These are phyloP conservation scores for Phoxinus phoxinus DNA, from an alignment of 2,113 vertebrate species.

Conservation along the genomic window DNA sequence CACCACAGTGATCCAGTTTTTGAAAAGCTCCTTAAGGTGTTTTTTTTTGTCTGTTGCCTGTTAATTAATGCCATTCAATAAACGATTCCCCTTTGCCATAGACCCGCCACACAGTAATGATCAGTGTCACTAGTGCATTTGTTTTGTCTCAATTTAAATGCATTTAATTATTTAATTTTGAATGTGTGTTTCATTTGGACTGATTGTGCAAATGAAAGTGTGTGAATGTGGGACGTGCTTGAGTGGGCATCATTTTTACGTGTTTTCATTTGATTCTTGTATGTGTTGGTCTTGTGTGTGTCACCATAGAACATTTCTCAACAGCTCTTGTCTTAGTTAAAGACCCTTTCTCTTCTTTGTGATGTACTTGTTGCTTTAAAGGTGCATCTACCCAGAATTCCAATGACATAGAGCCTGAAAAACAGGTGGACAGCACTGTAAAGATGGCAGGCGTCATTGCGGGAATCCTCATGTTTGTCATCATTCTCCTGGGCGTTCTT, in stretches of 20 bases:
- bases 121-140: slow-evolving; percentile 33
- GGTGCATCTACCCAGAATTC: slow-evolving; percentile 96
- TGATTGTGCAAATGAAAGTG: slow-evolving; percentile 28
- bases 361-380: slow-evolving; percentile 68
- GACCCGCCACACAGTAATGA: slow-evolving; percentile 33
- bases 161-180: slow-evolving; percentile 13
- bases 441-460: slow-evolving; percentile 96
- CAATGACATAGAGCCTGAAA: slow-evolving; percentile 93
- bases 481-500: slow-evolving; percentile 92
- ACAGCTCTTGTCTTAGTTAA: slow-evolving; percentile 54
- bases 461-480: slow-evolving; percentile 95
- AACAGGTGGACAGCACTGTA: slow-evolving; percentile 93
- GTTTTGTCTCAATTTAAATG: slow-evolving; percentile 24
- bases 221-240: slow-evolving; percentile 17
- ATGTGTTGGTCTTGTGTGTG: slow-evolving; percentile 42
- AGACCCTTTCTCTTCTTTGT: slow-evolving; percentile 55
- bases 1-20: slow-evolving; percentile 14
- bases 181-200: slow-evolving; percentile 15
- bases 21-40: slow-evolving; percentile 5
- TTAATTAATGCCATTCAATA: slow-evolving; percentile 33
- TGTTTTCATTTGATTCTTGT: not conserved
- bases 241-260: not conserved
- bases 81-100: slow-evolving; percentile 44
- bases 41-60: slow-evolving; percentile 49
- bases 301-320: slow-evolving; percentile 41